phyloP scores from a whole-genome alignment of 2,888 invertebrate genomes.

The Sialis lutaria region DNA sequence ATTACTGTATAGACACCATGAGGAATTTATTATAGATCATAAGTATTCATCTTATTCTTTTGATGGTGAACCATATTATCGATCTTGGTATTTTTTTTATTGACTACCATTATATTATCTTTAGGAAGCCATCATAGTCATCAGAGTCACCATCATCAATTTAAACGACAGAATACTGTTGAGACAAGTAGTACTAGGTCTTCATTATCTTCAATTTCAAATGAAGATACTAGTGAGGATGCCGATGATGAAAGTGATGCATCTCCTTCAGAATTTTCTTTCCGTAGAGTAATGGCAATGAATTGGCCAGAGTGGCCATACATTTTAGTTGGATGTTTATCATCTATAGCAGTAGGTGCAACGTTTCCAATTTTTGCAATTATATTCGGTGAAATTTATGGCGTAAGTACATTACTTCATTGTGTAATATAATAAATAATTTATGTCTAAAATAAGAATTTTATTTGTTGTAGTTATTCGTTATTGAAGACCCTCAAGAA shows the following conservation, averaged over 20 bases:
- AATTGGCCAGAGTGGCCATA: constrained; percentile 54
- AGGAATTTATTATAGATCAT: no score
- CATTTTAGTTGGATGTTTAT: constrained; percentile 42
- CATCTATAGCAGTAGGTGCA: constrained; percentile 48
- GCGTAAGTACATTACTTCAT: no score
- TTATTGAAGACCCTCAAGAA: constrained; percentile 28
- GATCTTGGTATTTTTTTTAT: no score
- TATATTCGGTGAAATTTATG: constrained; percentile 63
- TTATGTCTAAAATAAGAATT: no score
- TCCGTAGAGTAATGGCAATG: constrained; percentile 40
- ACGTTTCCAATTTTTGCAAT: constrained; percentile 60
- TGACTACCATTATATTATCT: no score
- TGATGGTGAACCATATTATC: no score
- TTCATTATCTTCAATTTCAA: no score
- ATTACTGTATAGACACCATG: no score
- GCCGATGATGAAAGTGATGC: constrained; percentile 17
- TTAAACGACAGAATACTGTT: background rate
- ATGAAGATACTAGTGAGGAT: no score
- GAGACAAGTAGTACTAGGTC: background rate
- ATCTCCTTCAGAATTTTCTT: constrained; percentile 6
- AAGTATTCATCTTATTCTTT: no score
- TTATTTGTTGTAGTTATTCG: constrained; percentile 32
- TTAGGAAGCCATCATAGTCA: background rate
- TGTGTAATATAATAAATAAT: no score
- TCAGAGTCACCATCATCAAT: background rate